These are phyloP conservation scores for Sisor rabdophorus DNA, from an alignment of 2,113 vertebrate species.

Conservation along the genomic window DNA sequence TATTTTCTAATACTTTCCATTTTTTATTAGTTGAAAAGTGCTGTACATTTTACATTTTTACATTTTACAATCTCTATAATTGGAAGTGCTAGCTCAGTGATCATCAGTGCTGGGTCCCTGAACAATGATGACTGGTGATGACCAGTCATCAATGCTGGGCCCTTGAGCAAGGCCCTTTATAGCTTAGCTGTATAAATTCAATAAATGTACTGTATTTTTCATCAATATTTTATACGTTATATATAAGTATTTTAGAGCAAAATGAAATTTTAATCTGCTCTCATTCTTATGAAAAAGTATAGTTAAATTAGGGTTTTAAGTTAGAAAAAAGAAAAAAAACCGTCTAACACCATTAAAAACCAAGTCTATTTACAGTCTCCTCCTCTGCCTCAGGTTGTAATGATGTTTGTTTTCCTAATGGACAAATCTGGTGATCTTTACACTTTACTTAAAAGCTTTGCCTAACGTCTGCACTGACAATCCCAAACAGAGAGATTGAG, in stretches of 20 bases:
- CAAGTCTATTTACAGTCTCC: not conserved
- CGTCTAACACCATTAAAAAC: not conserved
- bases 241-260: not conserved
- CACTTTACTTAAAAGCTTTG: slow-evolving; percentile 27
- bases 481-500: slow-evolving; percentile 53
- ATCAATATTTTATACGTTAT: not conserved
- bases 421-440: slow-evolving; percentile 17
- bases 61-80: not conserved
- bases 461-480: slow-evolving; percentile 11
- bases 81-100: no score
- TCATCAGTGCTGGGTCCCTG: no score
- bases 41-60: not conserved
- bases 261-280: no score
- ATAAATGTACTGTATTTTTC: not conserved
- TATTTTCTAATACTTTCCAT: not conserved
- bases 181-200: no score
- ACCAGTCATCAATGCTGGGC: no score
- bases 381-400: not conserved
- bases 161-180: no score
- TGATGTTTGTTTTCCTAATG: slow-evolving; percentile 1
- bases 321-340: not conserved
- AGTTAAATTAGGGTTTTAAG: not conserved
- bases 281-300: not conserved
- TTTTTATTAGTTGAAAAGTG: no score
- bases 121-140: no score